Evolutionary conservation across 1,140 invertebrate genomes (phyloP).

Genomic region (Formica selysi): DNA sequence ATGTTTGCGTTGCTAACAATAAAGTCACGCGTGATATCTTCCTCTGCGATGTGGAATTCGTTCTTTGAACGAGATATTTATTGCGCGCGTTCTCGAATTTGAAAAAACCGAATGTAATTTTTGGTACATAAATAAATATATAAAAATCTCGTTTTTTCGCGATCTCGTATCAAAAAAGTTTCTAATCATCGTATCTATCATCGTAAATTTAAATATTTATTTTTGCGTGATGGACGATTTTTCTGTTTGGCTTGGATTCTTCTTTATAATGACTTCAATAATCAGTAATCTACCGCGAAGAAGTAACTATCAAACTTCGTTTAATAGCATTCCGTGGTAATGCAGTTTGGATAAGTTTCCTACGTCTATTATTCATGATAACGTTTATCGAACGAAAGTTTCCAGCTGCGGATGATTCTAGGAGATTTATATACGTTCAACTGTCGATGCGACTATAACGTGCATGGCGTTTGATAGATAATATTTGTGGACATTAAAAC

Average conservation of each 20-base stretch:
- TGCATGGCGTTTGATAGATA: conserved; percentile 25
- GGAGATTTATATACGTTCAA: conserved; percentile 45
- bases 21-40: conserved; percentile 20
- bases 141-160: too few relatives aligned
- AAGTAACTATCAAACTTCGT: conserved; percentile 61
- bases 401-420: conserved; percentile 55
- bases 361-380: conserved; percentile 65
- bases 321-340: conserved; percentile 61
- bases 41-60: not conserved
- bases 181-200: not conserved
- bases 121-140: not conserved
- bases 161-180: not conserved
- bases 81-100: not conserved
- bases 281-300: conserved; percentile 52
- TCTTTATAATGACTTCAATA: conserved; percentile 42
- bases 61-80: not conserved
- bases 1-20: not conserved
- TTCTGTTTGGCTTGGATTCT: conserved; percentile 13
- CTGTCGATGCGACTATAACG: conserved; percentile 18
- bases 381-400: conserved; percentile 63
- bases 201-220: not conserved
- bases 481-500: conserved; percentile 36
- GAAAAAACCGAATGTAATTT: not conserved
- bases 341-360: conserved; percentile 62
- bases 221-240: conserved; percentile 30